These are phyloP conservation scores for Marmota monax DNA, from an alignment of 2,113 vertebrate genomes.

Conservation along the genomic window DNA sequence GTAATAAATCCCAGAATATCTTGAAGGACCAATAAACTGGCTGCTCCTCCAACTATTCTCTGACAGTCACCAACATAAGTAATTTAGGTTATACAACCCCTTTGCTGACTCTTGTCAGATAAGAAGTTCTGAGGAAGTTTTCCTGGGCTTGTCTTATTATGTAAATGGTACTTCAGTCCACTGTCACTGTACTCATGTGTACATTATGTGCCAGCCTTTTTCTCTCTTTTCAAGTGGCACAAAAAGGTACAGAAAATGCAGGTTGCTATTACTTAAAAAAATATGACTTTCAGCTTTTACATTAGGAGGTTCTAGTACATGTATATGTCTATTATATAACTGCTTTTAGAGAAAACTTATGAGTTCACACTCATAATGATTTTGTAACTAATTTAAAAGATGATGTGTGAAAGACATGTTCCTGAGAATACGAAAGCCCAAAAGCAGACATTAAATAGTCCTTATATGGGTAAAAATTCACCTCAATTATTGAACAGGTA, in stretches of 20 bases:
- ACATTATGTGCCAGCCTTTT: not conserved
- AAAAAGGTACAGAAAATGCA: constrained; percentile 44
- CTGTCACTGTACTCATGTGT: not conserved
- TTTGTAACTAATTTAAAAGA: constrained; percentile 62
- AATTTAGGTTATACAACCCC: not conserved
- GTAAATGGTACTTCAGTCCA: not conserved
- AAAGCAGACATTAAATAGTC: constrained; percentile 22
- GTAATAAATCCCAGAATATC: not conserved
- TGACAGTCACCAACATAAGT: not conserved
- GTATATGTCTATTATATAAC: not conserved
- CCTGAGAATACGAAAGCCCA: not conserved
- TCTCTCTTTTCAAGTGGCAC: constrained; percentile 11
- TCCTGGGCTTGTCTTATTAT: constrained; percentile 5
- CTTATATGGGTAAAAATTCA: not conserved
- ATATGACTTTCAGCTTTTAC: constrained; percentile 49
- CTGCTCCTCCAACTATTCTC: constrained; percentile 8
- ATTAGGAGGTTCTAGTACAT: constrained; percentile 10
- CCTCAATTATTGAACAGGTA: not conserved
- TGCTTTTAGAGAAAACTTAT: constrained; percentile 26
- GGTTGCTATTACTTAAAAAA: not conserved
- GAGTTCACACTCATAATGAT: constrained; percentile 40
- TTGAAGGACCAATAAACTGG: constrained; percentile 12
- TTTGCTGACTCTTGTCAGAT: not conserved
- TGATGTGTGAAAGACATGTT: constrained; percentile 17
- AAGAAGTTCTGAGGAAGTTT: constrained; percentile 17